Conservation (phyloP, 2,888 invertebrate species). For the Odontomyia ornata region DNA sequence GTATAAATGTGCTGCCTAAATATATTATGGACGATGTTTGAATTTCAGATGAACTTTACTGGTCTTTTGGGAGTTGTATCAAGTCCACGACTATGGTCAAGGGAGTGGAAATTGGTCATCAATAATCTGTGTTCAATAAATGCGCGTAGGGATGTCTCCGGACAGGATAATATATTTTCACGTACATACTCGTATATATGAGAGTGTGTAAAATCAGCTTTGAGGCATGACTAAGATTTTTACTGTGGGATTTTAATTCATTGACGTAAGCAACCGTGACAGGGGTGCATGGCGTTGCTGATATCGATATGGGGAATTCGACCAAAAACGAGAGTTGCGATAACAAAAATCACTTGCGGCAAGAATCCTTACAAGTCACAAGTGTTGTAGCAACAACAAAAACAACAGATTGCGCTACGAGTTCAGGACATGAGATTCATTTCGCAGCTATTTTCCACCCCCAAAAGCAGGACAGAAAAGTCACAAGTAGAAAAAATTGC, state of each 20-base stretch:
- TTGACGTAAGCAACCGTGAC: background rate
- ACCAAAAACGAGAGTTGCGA: constrained; percentile 8
- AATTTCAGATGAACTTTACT: constrained; percentile 50
- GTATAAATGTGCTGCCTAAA: constrained; percentile 47
- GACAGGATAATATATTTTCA: background rate
- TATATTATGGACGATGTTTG: constrained; percentile 49
- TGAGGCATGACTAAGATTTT: constrained; percentile 24
- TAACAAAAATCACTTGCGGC: constrained; percentile 42
- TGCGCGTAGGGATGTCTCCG: background rate
- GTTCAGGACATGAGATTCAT: constrained; percentile 16
- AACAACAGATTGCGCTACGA: background rate
- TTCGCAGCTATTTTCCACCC: constrained; percentile 18
- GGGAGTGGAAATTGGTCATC: constrained; percentile 35
- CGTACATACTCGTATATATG: background rate
- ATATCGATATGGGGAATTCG: background rate
- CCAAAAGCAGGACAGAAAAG: constrained; percentile 17
- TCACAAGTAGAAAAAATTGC: background rate
- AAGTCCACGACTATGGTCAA: constrained; percentile 28
- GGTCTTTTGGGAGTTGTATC: constrained; percentile 46
- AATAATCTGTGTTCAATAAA: constrained; percentile 39
- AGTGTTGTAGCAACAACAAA: constrained; percentile 9
- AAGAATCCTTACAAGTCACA: constrained; percentile 16
- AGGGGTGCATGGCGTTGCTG: background rate
- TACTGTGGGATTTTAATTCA: constrained; percentile 35
- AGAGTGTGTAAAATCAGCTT: background rate